Evolutionary conservation across 2,113 vertebrate species (phyloP), one percentile per base, ranked within the genome.

Genomic region (Atlantisia rogersi): DNA sequence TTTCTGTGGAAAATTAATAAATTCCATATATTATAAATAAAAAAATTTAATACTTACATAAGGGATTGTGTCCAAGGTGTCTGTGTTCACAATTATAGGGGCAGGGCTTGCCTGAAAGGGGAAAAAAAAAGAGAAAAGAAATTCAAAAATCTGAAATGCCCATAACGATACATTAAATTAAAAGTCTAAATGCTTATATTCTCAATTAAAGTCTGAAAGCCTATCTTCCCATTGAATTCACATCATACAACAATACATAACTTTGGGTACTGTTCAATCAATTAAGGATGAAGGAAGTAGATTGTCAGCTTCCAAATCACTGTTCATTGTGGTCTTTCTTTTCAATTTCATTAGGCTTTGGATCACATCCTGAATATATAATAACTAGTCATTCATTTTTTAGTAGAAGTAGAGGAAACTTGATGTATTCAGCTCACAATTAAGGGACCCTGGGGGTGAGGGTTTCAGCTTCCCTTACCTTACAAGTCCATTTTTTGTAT

Each of bases 61-160:
- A 94, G 99, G 99, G 97, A 99, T 98, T 17, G 99, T 99, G 86
- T 99, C 99, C 99, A 99, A 97, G n/a, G 99, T 99, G 97, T 99
- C 99, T 97, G 99, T 99, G 97, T 99, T 99, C 97, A 99, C 98
- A 96, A 99, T 99, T 96, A 99, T 99, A 86, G 99, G 99, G 92
- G 99, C 99, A 93, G 99, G 99, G 74, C 99, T 99, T 86, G 99
- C 99, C 99, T 99, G 94, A 88, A 94, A 97, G 14, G 29, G 35
- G 22, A 58, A 71, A 60, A 91, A 80, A 9, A 82, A 7, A 65
- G 39, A 82, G 2, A 92, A 65, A 89, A 75, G 20, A 75, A 12
- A 70, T 64, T 28, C 40, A 46, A 89, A 76, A 32, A 77, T 10
- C 7, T 64, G 29, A 86, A 94, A 82, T 68, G 20, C 5, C 5